Evolutionary conservation across 2,888 invertebrate genomes (phyloP), one percentile per base, ranked within the genome.

Genomic region (Anoncus sp.): DNA sequence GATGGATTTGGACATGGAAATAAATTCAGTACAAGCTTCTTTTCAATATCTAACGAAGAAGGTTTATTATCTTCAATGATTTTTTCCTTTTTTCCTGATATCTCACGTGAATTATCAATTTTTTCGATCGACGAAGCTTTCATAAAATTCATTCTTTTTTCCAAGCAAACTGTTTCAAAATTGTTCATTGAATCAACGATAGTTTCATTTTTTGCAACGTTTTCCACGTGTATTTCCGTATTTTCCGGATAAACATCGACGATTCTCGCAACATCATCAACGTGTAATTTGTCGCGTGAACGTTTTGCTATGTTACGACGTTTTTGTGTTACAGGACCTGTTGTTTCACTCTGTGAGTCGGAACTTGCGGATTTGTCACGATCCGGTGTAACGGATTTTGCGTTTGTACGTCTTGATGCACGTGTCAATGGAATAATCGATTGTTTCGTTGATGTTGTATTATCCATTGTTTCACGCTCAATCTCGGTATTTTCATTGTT

Each of bases 381-480:
- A 53, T 62, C 62, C 22, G 55, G 63, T 2, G 70, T 57, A 9
- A 63, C 35, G 2, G 72, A 72, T 10, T 53, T 65, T 4, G 38
- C 65, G 24, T 55, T 65, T 2, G 55, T 47, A 70, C 60, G 73
- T 66, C 14, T 66, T 22, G 20, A 77, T 31, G 53, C 65, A 10
- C 47, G 75, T 7, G 76, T 81, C 31, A 63, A 38, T 7, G 69
- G 38, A 14, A 59, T 38, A 0, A 45, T 53, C 5, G 45, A 40
- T 10, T 18, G 49, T 24, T 60, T 45, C 2, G 22, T 59, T 35
- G 77, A 57, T 38, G 69, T 20, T 27, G 77, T n/a, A 65, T 47
- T 49, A 24, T 55, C 63, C 12, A 62, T 5, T 10, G 75, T 80
- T 69, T 76, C 10, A 57, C 49, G 18, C 74, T 81, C 9, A 84